Evolutionary conservation across 2,888 invertebrate genomes (phyloP), one percentile per base, ranked within the genome.

Genomic region (Leptinotarsa peninsularis): DNA sequence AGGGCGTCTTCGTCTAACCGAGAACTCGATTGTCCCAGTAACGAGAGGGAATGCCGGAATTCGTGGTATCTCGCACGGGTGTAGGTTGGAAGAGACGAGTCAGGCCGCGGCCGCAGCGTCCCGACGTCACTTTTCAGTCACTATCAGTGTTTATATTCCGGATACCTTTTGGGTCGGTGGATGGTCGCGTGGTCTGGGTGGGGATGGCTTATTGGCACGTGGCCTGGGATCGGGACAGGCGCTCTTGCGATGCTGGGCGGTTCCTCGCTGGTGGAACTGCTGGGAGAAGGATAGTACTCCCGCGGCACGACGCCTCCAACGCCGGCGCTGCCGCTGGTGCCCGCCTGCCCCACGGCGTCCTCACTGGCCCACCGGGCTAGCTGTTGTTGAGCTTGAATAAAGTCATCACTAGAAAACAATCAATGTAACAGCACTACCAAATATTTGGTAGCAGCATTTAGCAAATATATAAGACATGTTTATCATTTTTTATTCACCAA

Each of bases 361-460:
- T 95, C 95, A 94, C 95, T 96, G 92, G 95, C 95, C 95, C 95
- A 95, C 93, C 94, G 95, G 94, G 94, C 95, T 94, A 95, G 93
- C 93, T 94, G 95, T 94, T 94, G 95, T 94, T 95, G 96, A 95
- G 96, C 95, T 95, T 96, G 95, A 95, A 95, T 95, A 95, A 95
- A 96, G 93, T 95, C 95, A 95, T 95, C 95, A 95, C 95, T 96
- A 95, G 93, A 95, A 95, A 94, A 94, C 79, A 94, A 93, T 93
- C 93, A 93, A 92, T 91, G 92, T 92, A 92, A 92, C 91, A 91
- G 92, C 89, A 90, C 92, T 92, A 92, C 92, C 85, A 86, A 81
- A 75, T 49, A 68, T 54, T 74, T 72, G 74, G 76, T 76, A 76
- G 76, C 67, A 70, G 60, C 52, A 43, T 73, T 71, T 58, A 68